Evolutionary conservation across 2,797 vertebrate genomes (phyloP).

Genomic region (Anguilla megastoma): DNA sequence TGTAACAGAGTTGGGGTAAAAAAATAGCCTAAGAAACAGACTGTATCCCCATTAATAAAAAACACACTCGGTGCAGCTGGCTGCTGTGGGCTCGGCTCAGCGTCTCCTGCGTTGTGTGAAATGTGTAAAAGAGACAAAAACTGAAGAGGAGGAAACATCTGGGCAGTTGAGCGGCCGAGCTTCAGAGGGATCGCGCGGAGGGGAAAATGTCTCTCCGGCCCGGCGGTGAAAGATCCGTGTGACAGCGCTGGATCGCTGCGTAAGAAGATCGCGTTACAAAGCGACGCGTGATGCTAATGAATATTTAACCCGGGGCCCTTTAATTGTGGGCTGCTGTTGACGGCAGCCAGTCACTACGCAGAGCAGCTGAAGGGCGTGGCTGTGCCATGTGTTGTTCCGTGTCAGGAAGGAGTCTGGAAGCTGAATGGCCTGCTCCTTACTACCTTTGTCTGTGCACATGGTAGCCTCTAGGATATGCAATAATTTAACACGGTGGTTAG

Average conservation of each 20-base stretch:
- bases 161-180: constrained; percentile 77
- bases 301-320: constrained; percentile 61
- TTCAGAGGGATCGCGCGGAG: constrained; percentile 35
- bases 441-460: neutral
- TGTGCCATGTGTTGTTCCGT: neutral
- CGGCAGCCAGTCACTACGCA: constrained; percentile 11
- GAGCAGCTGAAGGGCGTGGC: neutral
- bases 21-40: constrained; percentile 8
- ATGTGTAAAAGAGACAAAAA: constrained; percentile 81
- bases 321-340: neutral
- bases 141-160: constrained; percentile 83
- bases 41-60: constrained; percentile 65
- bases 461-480: neutral
- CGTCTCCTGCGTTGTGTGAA: constrained; percentile 62
- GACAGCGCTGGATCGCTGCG: neutral
- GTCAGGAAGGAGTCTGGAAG: neutral
- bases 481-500: neutral
- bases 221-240: constrained; percentile 34
- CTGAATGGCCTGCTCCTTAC: too few relatives aligned
- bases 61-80: constrained; percentile 61
- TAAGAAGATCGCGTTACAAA: constrained; percentile 36
- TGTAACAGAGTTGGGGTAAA: neutral
- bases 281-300: constrained; percentile 64
- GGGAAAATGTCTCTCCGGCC: constrained; percentile 57
- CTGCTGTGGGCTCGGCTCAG: constrained; percentile 26